Conservation (phyloP, 2,113 vertebrate genomes). For the Cheilinus undulatus region DNA sequence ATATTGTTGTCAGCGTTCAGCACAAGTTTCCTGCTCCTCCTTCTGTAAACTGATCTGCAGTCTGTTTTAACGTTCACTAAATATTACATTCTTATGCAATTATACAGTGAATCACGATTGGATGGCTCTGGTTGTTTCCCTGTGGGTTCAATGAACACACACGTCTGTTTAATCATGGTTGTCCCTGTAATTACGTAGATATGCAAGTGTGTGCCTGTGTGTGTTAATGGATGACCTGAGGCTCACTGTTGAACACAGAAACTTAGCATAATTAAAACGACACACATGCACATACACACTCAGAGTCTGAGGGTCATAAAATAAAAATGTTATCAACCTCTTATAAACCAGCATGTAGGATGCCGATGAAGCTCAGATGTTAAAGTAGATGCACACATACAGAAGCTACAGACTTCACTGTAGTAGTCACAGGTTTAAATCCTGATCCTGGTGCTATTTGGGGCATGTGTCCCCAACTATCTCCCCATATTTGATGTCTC, state of each 20-base stretch:
- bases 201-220: background rate
- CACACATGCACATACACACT: constrained; percentile 8
- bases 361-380: no score
- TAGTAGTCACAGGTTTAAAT: no score
- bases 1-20: no score
- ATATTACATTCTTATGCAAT: background rate
- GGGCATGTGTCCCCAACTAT: no score
- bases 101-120: background rate
- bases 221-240: background rate
- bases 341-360: background rate
- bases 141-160: background rate
- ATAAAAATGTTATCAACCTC: background rate
- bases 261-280: background rate
- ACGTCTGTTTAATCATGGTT: constrained; percentile 5
- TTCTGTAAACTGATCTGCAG: no score
- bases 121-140: background rate
- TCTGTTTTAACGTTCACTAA: background rate
- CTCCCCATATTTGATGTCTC: no score
- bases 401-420: no score
- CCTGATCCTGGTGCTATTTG: no score
- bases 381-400: no score
- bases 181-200: background rate
- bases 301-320: background rate
- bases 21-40: no score
- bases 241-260: background rate